These are phyloP conservation scores for Melanotaenia trifasciata DNA, from an alignment of 2,797 vertebrate genomes.

Conservation along the genomic window DNA sequence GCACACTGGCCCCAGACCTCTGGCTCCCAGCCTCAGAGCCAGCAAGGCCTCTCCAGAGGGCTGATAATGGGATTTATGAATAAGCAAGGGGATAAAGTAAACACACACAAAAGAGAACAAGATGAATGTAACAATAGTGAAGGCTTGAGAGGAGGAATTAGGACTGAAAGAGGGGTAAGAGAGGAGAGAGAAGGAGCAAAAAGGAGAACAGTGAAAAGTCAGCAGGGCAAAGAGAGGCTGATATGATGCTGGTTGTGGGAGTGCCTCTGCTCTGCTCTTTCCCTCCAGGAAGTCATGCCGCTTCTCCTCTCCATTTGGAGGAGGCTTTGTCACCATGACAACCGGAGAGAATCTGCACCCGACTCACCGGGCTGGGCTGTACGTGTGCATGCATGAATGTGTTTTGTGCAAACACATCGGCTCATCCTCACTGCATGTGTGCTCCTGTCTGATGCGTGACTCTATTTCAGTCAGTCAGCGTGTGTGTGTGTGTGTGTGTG, in stretches of 20 bases:
- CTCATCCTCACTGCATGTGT: conserved; percentile 43
- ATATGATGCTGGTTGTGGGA: conserved; percentile 49
- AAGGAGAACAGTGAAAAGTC: not conserved
- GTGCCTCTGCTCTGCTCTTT: conserved; percentile 52
- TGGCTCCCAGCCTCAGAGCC: not conserved
- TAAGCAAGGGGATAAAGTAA: conserved; percentile 19
- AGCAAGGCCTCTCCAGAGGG: conserved; percentile 11
- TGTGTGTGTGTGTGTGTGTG: conserved; percentile 8
- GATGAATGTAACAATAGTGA: conserved; percentile 17
- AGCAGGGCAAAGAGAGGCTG: conserved; percentile 29
- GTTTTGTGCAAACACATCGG: conserved; percentile 41
- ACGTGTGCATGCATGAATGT: conserved; percentile 62
- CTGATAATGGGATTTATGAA: conserved; percentile 47
- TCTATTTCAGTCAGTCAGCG: conserved; percentile 8
- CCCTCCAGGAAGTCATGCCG: conserved; percentile 80
- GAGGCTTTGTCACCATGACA: conserved; percentile 88
- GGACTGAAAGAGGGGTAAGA: not conserved
- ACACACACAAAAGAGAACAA: conserved; percentile 27
- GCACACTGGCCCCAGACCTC: conserved; percentile 18
- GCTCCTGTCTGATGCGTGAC: conserved; percentile 51
- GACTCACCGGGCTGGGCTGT: conserved; percentile 75
- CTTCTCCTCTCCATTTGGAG: conserved; percentile 77
- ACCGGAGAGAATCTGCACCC: conserved; percentile 87
- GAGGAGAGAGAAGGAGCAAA: not conserved
- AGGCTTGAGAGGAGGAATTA: conserved; percentile 1